These are phyloP conservation scores for Epinephelus moara DNA, from an alignment of 2,113 vertebrate species.

Conservation along the genomic window DNA sequence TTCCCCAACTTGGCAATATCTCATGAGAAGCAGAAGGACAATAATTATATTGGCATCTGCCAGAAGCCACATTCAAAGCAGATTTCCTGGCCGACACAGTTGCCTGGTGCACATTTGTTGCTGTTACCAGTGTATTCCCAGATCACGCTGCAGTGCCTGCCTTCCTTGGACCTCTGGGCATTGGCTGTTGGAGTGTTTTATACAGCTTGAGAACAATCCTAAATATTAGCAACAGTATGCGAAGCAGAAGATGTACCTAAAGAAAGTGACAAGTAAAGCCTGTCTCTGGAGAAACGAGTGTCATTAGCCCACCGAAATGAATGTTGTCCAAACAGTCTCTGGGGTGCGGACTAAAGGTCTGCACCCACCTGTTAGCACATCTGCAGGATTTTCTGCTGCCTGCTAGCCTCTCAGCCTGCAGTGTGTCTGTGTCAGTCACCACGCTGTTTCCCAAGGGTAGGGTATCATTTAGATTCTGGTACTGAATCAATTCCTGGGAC, in stretches of 20 bases:
- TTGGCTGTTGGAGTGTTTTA: conserved; percentile 16
- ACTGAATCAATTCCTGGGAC: conserved; percentile 16
- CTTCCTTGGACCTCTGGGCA: conserved; percentile 20
- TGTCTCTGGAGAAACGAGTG: background rate
- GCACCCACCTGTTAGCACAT: conserved; percentile 22
- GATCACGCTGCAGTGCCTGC: conserved; percentile 28
- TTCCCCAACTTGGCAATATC: conserved; percentile 7
- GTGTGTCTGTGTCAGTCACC: conserved; percentile 25
- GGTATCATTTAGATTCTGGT: conserved; percentile 18
- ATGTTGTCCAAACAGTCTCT: background rate
- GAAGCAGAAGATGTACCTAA: background rate
- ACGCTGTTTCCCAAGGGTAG: conserved; percentile 5
- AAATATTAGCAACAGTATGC: background rate
- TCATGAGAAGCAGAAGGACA: conserved; percentile 36
- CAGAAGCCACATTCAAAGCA: conserved; percentile 44
- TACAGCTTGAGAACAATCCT: conserved; percentile 1
- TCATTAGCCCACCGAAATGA: background rate
- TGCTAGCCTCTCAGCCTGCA: background rate
- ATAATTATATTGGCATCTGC: conserved; percentile 25
- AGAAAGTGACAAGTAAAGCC: background rate
- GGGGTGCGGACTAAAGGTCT: background rate
- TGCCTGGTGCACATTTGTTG: conserved; percentile 31
- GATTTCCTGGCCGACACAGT: conserved; percentile 38
- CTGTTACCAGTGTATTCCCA: conserved; percentile 38
- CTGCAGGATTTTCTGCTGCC: conserved; percentile 12